Evolutionary conservation across 2,797 vertebrate genomes (phyloP).

Genomic region (Allenopithecus nigroviridis): DNA sequence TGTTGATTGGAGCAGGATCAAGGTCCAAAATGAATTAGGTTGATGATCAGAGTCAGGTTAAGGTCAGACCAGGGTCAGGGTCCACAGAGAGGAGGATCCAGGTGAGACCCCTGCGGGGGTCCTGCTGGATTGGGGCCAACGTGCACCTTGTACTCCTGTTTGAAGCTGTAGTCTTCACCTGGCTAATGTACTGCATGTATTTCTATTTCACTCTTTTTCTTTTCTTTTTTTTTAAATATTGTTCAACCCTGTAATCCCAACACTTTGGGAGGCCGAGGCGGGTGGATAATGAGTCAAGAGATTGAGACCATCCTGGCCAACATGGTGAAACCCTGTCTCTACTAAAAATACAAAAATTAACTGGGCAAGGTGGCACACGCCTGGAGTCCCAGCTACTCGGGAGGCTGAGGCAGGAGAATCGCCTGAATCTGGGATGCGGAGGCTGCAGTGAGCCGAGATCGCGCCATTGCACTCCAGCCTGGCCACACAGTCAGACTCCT

Average conservation of each 20-base stretch:
- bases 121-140: not conserved
- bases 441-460: too few species aligned
- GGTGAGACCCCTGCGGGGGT: rapidly evolving
- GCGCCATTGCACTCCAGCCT: rapidly evolving
- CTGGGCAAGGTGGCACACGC: rapidly evolving
- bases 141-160: slow-evolving; percentile 97
- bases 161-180: slow-evolving; percentile 99
- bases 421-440: too few species aligned
- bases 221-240: not conserved
- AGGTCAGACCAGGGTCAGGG: not conserved
- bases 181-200: slow-evolving; percentile 92
- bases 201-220: not conserved
- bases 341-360: too few species aligned
- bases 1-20: not conserved
- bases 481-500: too few species aligned
- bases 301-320: too few species aligned
- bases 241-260: too few species aligned
- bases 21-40: not conserved
- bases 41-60: not conserved
- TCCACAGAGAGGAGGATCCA: not conserved
- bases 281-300: too few species aligned
- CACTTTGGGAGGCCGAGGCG: too few species aligned
- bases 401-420: too few species aligned
- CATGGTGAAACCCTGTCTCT: too few species aligned
- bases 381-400: too few species aligned